These are phyloP conservation scores for Ectropis grisescens DNA, from an alignment of 1,140 invertebrate species.

Conservation along the genomic window DNA sequence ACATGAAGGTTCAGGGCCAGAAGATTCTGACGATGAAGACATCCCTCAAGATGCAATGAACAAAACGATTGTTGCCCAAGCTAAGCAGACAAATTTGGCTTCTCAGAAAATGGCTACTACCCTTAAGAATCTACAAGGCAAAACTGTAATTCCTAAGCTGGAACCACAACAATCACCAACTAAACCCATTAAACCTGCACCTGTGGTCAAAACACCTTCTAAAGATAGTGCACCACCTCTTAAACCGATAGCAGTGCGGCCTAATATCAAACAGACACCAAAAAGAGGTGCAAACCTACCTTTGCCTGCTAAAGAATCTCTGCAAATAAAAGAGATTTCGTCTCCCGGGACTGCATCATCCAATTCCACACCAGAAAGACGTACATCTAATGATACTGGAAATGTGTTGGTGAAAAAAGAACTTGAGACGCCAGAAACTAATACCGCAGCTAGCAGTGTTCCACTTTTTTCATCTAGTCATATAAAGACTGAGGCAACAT, in stretches of 20 bases:
- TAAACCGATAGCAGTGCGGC: constrained; percentile 22
- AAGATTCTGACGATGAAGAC: constrained; percentile 36
- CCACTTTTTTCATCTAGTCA: constrained; percentile 40
- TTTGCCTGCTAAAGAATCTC: constrained; percentile 15
- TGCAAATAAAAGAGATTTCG: constrained; percentile 1
- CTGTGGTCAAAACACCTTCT: constrained; percentile 1
- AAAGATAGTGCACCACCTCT: constrained; percentile 12
- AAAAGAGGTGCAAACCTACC: constrained; percentile 34
- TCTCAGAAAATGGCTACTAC: constrained; percentile 1
- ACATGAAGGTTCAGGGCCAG: constrained; percentile 22
- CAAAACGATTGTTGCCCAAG: no score
- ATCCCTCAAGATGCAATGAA: no score
- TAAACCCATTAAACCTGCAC: constrained; percentile 5
- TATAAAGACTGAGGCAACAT: constrained; percentile 48
- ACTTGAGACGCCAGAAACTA: constrained; percentile 18
- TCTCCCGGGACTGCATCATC: background rate
- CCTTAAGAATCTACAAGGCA: constrained; percentile 25
- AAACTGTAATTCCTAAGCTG: constrained; percentile 21
- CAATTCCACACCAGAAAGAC: constrained; percentile 19
- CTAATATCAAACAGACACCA: constrained; percentile 52
- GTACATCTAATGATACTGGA: constrained; percentile 21
- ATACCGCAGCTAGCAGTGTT: constrained; percentile 11
- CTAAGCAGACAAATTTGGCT: constrained; percentile 7
- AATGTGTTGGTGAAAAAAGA: constrained; percentile 54
- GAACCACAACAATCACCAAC: constrained; percentile 6